Percentiles rank a stretch among this genome's conserved stretches.
Evolutionary conservation across 2,113 vertebrate genomes (phyloP).

Genomic region (Sterrhoptilus dennistouni): DNA sequence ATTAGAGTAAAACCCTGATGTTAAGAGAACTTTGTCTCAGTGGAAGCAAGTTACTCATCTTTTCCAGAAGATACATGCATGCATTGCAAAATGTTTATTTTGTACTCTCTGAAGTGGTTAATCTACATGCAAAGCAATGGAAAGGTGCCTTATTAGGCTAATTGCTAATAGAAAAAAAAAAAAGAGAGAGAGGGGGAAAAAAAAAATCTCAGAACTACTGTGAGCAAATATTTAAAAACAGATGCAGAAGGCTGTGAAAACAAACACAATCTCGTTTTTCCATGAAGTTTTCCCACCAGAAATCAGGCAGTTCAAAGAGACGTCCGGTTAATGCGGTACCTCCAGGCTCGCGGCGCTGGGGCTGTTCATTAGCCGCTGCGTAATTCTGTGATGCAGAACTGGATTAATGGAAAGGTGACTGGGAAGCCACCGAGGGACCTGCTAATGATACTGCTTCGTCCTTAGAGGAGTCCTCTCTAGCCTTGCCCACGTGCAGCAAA

Average conservation of each 20-base stretch:
- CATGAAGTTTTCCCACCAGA: constrained; percentile 67
- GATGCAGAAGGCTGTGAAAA: constrained; percentile 59
- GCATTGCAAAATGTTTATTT: constrained; percentile 60
- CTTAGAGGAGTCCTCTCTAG: constrained; percentile 52
- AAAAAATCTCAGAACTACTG: neutral
- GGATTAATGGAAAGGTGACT: constrained; percentile 71
- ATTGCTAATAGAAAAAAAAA: constrained; percentile 47
- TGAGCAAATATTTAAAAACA: constrained; percentile 68
- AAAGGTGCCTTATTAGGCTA: constrained; percentile 72
- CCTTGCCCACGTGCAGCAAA: constrained; percentile 43
- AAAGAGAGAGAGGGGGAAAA: neutral
- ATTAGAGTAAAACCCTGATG: constrained; percentile 43
- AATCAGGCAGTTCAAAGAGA: constrained; percentile 65
- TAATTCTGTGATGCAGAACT: constrained; percentile 65
- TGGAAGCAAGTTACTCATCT: constrained; percentile 52
- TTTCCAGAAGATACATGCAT: constrained; percentile 30
- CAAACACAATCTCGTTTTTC: constrained; percentile 32
- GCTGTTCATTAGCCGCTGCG: constrained; percentile 59
- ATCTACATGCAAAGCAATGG: constrained; percentile 56
- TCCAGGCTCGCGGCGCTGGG: constrained; percentile 45
- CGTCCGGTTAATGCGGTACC: constrained; percentile 65
- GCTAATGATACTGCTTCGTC: constrained; percentile 62
- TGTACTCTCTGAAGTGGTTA: constrained; percentile 70
- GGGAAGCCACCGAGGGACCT: constrained; percentile 59
- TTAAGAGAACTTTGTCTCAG: constrained; percentile 42